Base-by-base conservation (phyloP, 2,113 vertebrate species). In the Scomber colias region DNA sequence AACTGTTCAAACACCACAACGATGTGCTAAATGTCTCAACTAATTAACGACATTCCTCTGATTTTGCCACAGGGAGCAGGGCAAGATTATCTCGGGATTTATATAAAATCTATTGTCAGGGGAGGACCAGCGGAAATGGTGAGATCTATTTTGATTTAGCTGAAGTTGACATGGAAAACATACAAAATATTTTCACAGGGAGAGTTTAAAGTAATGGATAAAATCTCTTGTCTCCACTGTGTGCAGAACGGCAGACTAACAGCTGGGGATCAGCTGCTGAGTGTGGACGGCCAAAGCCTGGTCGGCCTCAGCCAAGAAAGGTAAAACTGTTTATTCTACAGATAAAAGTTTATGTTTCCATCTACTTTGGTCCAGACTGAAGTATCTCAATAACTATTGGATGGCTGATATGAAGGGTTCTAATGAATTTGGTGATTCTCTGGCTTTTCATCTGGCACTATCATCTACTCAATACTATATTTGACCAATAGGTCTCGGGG, bases 231-330 rank as follows among this genome's bases (percentile, higher is more conserved):
- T 67, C 6, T 46, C 0, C 60, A 4, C 10, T 69, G n/a, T 44
- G 11, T 81, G 30, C 62, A 95, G 97, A 96, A 97, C 60, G 96
- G 98, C 14, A 94, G 95, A 11, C 85, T 99, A 64, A 93, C 96
- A 4, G 96, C 96, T 15, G 97, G 98, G 5, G 98, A 99, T 90
- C 98, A 98, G 92, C 85, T 99, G 68, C 95, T 99, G 62, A 96
- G 96, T 44, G 97, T 98, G 87, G 96, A 99, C 24, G 96, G 97
- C 30, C 95, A 94, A 24, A 98, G 96, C 70, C 93, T 99, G 76
- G 93, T 98, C 27, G 97, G 97, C 24, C 93, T 98, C 67, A 96
- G 95, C 77, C 97, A 99, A 86, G 98, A 99, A 90, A 97, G 97
- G 98, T 98, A 95, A 54, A 17, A 53, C 19, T 60, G 27, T 13